Conservation (phyloP, 1,140 invertebrate species). For the Alviniconcha marisindica region DNA sequence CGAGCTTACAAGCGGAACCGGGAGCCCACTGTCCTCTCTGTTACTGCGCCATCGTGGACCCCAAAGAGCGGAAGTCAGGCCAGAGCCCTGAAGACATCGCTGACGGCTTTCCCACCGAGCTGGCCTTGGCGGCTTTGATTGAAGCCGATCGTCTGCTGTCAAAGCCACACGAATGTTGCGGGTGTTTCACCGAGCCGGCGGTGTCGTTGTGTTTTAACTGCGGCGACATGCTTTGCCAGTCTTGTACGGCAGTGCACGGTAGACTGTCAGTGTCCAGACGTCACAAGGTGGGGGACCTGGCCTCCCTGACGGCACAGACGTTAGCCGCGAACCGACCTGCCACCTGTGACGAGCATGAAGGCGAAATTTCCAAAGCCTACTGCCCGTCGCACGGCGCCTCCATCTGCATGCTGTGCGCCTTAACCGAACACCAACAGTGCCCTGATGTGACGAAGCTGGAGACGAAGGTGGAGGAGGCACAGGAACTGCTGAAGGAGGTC, state of each 20-base stretch:
- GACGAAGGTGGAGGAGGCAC: neutral
- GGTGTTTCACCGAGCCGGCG: neutral
- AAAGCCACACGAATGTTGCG: slow-evolving; percentile 6
- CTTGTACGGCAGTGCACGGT: neutral
- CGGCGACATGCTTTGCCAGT: slow-evolving; percentile 3
- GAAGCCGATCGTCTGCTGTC: neutral
- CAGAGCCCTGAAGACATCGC: neutral
- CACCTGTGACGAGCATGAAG: neutral
- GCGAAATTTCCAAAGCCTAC: neutral
- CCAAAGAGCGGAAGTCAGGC: no score
- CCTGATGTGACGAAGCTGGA: neutral
- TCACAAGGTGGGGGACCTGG: neutral
- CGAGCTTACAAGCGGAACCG: neutral
- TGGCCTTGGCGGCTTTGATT: neutral
- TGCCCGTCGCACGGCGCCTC: neutral
- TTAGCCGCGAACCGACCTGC: neutral
- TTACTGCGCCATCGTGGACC: neutral
- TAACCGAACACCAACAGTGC: neutral
- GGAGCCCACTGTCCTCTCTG: neutral
- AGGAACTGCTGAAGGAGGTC: neutral
- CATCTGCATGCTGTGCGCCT: neutral
- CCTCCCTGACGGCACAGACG: neutral
- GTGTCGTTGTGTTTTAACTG: neutral
- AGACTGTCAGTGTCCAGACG: neutral
- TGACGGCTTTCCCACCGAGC: neutral